These are phyloP conservation scores for Capitella teleta DNA, from an alignment of 1,140 invertebrate genomes.

Conservation along the genomic window DNA sequence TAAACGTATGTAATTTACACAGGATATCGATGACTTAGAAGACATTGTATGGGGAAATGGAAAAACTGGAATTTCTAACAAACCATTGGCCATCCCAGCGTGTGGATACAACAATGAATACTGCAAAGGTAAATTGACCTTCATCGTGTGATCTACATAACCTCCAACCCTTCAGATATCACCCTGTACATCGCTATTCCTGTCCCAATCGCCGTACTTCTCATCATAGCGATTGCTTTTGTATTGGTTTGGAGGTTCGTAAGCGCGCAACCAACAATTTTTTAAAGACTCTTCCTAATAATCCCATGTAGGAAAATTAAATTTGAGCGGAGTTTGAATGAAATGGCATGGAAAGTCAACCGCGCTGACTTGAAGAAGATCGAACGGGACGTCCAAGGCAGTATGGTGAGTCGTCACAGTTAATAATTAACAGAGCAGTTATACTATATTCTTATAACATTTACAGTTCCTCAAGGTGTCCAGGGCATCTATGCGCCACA, in stretches of 20 bases:
- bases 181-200: background rate
- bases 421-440: too few relatives aligned
- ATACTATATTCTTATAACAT: too few relatives aligned
- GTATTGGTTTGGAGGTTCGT: slow-evolving; percentile 2
- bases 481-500: too few relatives aligned
- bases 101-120: background rate
- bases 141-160: background rate
- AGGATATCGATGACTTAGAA: background rate
- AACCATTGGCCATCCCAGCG: background rate
- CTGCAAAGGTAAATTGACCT: background rate
- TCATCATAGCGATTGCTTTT: background rate
- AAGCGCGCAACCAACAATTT: too few relatives aligned
- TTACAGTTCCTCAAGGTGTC: too few relatives aligned
- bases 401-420: too few relatives aligned
- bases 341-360: slow-evolving; percentile 9
- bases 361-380: slow-evolving; percentile 1
- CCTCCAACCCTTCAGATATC: background rate
- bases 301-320: slow-evolving; percentile 1
- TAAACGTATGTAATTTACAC: background rate
- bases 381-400: too few relatives aligned
- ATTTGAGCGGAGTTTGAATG: slow-evolving; percentile 8
- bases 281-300: background rate
- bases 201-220: too few relatives aligned
- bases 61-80: background rate
- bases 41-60: slow-evolving; percentile 3